Conservation (phyloP, 2,113 vertebrate species). For the Clupea harengus region DNA sequence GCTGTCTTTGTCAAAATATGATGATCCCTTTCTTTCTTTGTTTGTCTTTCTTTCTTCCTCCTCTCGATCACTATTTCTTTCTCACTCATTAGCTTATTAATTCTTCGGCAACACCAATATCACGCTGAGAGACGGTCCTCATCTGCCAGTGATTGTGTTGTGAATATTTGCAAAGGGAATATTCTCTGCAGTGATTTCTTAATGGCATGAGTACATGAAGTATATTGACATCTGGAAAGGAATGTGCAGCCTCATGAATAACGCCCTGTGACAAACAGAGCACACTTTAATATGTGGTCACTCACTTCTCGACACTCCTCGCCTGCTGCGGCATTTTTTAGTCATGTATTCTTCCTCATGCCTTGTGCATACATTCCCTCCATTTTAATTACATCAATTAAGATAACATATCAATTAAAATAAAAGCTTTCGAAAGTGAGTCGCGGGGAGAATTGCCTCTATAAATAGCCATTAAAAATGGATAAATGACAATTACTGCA, state of each 20-base stretch:
- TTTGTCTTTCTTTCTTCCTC: not conserved
- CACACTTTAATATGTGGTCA: not conserved
- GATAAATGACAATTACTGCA: constrained; percentile 60
- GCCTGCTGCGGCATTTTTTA: not conserved
- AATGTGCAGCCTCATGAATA: not conserved
- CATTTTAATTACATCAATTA: constrained; percentile 61
- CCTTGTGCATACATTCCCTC: constrained; percentile 42
- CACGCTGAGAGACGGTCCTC: constrained; percentile 66
- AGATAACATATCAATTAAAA: constrained; percentile 64
- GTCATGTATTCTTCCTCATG: constrained; percentile 30
- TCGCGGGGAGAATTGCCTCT: constrained; percentile 55
- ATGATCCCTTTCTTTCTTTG: too few species aligned
- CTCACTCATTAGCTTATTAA: not conserved
- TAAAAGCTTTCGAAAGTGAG: constrained; percentile 44
- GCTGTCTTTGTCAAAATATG: too few species aligned
- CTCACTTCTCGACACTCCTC: not conserved
- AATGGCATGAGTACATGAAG: not conserved
- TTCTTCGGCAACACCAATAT: not conserved
- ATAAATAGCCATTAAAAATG: constrained; percentile 64
- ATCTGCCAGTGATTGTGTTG: constrained; percentile 70
- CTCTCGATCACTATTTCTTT: not conserved
- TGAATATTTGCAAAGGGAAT: constrained; percentile 73
- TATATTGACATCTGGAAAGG: not conserved
- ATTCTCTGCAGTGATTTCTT: constrained; percentile 53
- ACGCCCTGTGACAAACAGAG: not conserved